Base-by-base conservation (phyloP, 2,113 vertebrate genomes). In the Tiliqua scincoides region DNA sequence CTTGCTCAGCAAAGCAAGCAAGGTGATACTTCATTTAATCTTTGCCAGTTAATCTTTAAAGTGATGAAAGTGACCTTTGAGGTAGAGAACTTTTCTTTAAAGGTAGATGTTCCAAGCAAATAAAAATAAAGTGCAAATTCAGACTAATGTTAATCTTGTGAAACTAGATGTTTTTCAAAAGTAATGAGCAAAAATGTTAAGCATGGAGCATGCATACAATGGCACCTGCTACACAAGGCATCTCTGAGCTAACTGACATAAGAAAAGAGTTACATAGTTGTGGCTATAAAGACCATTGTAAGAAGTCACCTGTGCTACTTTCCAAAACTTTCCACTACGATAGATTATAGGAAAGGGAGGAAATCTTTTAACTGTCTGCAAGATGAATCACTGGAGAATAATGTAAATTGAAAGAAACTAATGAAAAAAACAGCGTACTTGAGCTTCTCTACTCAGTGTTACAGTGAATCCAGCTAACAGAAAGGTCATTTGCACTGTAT, bases 11-110 rank as follows among this genome's bases (percentile, higher is more conserved):
- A 37, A 48, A 59, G 32, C 48, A 59, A 59, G 20, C 48, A 71
- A 70, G 65, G 79, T 54, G 43, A 70, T 70, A 54, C 18, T 62
- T 70, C 63, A 43, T 82, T 67, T 82, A 82, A 82, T 82, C 30
- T 82, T 82, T 54, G 79, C 63, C 63, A 70, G 79, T 57, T 82
- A 82, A 70, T 82, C 30, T 81, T 48, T 52, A 35, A 68, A 70
- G 79, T 32, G 30, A 40, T 82, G 43, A 17, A 80, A 82, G 65
- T 21, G 43, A 52, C 79, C 48, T 70, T 67, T 14, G 43, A 35
- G n/a, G 68, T 67, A 9, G 21, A 27, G 59, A 43, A 79, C 32
- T 15, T 32, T 40, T 71, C 67, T 71, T n/a, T 59, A 70, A 82
- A 82, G 52, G 23, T 71, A 71, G 30, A 21, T 54, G 18, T 35